Base-by-base conservation (phyloP, 2,888 invertebrate species). In the Mechanitis messenoides region DNA sequence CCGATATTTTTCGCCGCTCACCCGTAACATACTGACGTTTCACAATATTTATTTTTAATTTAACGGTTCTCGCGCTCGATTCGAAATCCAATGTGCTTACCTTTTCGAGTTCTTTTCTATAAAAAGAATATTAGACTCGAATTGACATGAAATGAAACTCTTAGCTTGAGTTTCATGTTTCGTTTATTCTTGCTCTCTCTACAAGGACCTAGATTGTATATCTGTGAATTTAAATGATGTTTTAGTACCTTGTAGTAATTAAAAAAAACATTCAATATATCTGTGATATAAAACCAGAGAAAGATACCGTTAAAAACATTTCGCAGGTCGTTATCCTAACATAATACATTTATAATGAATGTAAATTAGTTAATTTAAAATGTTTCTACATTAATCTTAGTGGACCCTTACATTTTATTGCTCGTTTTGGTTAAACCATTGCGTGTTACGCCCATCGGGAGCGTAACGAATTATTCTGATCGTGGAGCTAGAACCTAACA, bases 31-130 rank as follows among this genome's bases (percentile, higher is more conserved):
- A 83, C 86, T 90, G 89, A 87, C 90, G 87, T 87, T 83, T 85
- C 81, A 83, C 83, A 87, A 89, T 90, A 90, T 90, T 90, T 90
- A 89, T 88, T 88, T 90, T 90, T 88, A 87, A 90, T 90, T 90
- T 89, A 84, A 81, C 85, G 83, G 85, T 79, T 81, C 81, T 76
- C 83, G 81, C 84, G 78, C 80, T 80, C 81, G 84, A 82, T 85
- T 87, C 80, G 80, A 83, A 85, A 84, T 89, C 81, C 70, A 79
- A 3, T 76, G 70, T 73, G 79, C 75, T 80, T 81, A 84, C 84
- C 82, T 85, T 87, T 84, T 82, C 73, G 76, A 79, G 75, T 81
- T 77, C 76, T 84, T 86, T 86, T 85, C 81, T 77, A 73, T 77
- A 69, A 71, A 78, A 81, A 80, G 77, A 75, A 78, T 75, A 79